Evolutionary conservation across 2,888 invertebrate species (phyloP), one percentile per base, ranked within the genome.

Genomic region (Tromatobia lineatoria): DNA sequence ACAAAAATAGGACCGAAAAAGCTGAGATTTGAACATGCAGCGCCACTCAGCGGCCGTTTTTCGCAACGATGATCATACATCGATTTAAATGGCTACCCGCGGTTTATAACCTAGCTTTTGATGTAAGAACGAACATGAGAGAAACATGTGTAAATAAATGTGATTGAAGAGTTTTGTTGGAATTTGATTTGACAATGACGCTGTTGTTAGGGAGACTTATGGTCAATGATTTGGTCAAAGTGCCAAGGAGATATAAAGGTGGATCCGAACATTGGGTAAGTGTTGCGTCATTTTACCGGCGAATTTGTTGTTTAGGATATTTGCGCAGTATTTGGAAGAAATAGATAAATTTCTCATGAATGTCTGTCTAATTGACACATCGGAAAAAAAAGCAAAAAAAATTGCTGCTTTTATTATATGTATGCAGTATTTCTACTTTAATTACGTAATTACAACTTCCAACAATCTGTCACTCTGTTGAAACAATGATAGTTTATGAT

Each of bases 231-330:
- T 15, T 90, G 11, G 20, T 87, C 0, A 87, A 81, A 42, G 73
- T 88, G 45, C 87, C 88, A 3, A 86, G 89, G 8, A 91, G 94
- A 81, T 94, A 91, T 87, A 94, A 92, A 83, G 88, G 94, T 69
- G 90, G 90, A 3, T 90, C 92, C 8, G 85, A 91, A 52, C 94
- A 94, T 18, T 95, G 94, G 95, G 94, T 94, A 91, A 86, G 87
- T 73, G n/a, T 25, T 59, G 20, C 47, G 29, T 20, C 15, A 34
- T 34, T 59, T 4, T 34, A 50, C 77, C 69, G 77, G 77, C 59
- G 47, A 34, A 38, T 50, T 70, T 59, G 80, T 57, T 50, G 42
- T 71, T 75, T 38, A 90, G 11, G 20, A 23, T 25, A 11, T 67
- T 67, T 18, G 50, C 47, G 50, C 20, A 50, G 13, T 10, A 11